Conservation (phyloP, 1,140 invertebrate genomes). For the Drosophila triauraria region DNA sequence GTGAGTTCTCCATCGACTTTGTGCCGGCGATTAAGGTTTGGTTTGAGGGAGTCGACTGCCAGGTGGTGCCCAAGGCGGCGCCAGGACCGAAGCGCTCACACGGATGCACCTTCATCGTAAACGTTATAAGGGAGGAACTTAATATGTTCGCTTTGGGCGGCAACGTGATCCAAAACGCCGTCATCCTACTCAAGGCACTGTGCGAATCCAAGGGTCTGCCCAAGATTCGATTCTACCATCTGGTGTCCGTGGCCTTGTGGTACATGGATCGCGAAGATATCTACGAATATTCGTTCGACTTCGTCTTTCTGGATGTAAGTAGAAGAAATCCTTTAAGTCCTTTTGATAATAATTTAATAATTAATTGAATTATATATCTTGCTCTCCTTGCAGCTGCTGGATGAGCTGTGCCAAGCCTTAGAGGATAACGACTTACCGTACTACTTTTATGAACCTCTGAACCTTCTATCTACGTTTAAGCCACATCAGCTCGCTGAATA, state of each 20-base stretch:
- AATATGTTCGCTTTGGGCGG: conserved; percentile 11
- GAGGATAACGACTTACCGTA: conserved; percentile 7
- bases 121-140: conserved; percentile 20
- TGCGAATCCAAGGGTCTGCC: conserved; percentile 32
- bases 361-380: too few relatives aligned
- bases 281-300: conserved; percentile 1
- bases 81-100: conserved; percentile 9
- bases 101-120: conserved; percentile 43
- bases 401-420: conserved; percentile 24
- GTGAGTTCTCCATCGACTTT: conserved; percentile 55
- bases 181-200: conserved; percentile 52
- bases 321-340: not conserved
- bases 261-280: not conserved
- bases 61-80: conserved; percentile 39
- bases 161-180: conserved; percentile 14
- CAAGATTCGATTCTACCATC: conserved; percentile 47
- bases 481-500: conserved; percentile 14
- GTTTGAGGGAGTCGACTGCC: conserved; percentile 1
- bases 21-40: conserved; percentile 56
- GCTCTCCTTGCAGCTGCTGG: conserved; percentile 39
- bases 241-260: conserved; percentile 47
- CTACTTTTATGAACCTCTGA: conserved; percentile 14
- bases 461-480: conserved; percentile 45
- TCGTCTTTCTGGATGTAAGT: conserved; percentile 38
- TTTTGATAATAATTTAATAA: not conserved